Percentiles rank a stretch among this genome's conserved stretches.
phyloP scores from a whole-genome alignment of 1,140 invertebrate species.

The Proctacanthus coquilletti region DNA sequence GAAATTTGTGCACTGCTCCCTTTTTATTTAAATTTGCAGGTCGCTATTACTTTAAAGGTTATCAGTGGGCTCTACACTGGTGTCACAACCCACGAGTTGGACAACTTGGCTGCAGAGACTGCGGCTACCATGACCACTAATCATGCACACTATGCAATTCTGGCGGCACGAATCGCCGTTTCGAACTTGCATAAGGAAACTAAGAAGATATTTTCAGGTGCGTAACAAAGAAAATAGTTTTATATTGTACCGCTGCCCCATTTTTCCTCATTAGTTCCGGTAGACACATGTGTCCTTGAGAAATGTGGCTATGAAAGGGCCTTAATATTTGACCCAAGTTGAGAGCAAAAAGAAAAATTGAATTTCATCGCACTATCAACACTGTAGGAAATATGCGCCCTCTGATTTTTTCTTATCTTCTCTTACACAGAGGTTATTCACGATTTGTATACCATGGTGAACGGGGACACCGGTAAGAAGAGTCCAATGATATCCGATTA shows the following conservation, averaged over 20 bases:
- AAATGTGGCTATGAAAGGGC: too few species aligned
- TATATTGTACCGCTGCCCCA: too few species aligned
- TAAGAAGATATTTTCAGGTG: constrained; percentile 77
- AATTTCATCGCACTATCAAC: too few species aligned
- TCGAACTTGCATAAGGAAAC: constrained; percentile 98
- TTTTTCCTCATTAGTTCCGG: constrained; percentile 3
- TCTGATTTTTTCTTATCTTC: neutral
- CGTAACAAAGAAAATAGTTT: constrained; percentile 10
- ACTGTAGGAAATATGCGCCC: neutral
- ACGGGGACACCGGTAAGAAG: constrained; percentile 50
- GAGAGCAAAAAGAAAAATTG: too few species aligned
- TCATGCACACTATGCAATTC: constrained; percentile 92
- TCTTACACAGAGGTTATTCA: constrained; percentile 68
- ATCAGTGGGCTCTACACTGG: constrained; percentile 90
- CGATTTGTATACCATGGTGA: constrained; percentile 65
- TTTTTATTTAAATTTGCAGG: constrained; percentile 29
- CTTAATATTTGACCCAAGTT: too few species aligned
- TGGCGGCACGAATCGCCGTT: constrained; percentile 90
- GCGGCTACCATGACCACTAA: constrained; percentile 90
- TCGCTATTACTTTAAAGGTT: constrained; percentile 71
- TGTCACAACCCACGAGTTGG: constrained; percentile 90
- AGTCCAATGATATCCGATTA: constrained; percentile 77
- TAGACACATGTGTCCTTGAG: too few species aligned
- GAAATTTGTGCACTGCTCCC: neutral
- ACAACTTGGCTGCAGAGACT: constrained; percentile 94